A percentile compares a stretch with the other conserved stretches of the same genome.
These are phyloP conservation scores for Dermolepida albohirtum DNA, from an alignment of 2,888 invertebrate species.

Conservation along the genomic window DNA sequence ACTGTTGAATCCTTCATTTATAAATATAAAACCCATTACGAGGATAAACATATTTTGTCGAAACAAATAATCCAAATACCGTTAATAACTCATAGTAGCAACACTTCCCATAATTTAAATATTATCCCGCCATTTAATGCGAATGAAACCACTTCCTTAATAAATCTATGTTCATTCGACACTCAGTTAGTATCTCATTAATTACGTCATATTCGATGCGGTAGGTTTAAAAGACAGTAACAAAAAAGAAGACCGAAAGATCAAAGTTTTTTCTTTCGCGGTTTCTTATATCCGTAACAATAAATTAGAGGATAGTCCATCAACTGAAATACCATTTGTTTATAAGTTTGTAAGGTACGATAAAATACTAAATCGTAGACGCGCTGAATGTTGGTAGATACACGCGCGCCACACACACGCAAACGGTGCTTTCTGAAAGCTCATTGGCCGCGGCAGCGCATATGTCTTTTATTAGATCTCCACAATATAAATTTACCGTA, in stretches of 20 bases:
- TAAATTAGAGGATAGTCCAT: slow-evolving; percentile 16
- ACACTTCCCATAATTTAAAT: neutral
- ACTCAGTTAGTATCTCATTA: slow-evolving; percentile 27
- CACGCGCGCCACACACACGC: slow-evolving; percentile 51
- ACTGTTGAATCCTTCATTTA: no score
- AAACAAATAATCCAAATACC: no score
- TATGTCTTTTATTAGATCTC: slow-evolving; percentile 49
- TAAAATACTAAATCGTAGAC: slow-evolving; percentile 42
- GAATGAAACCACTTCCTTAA: slow-evolving; percentile 18
- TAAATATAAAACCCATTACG: no score
- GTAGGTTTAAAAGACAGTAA: slow-evolving; percentile 16
- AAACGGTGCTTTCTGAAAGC: slow-evolving; percentile 47
- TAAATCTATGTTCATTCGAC: slow-evolving; percentile 32
- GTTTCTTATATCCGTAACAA: slow-evolving; percentile 4
- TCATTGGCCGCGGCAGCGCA: slow-evolving; percentile 50
- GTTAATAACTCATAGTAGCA: neutral
- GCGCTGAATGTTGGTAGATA: slow-evolving; percentile 37
- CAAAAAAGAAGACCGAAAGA: slow-evolving; percentile 15
- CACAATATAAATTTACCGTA: slow-evolving; percentile 46
- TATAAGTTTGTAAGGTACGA: slow-evolving; percentile 40
- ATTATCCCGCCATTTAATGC: slow-evolving; percentile 16
- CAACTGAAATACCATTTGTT: slow-evolving; percentile 29
- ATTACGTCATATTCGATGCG: slow-evolving; percentile 33
- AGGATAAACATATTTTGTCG: no score
- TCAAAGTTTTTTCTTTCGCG: slow-evolving; percentile 17